Conservation (phyloP, 2,888 invertebrate genomes). For the Drosophila pegasa region DNA sequence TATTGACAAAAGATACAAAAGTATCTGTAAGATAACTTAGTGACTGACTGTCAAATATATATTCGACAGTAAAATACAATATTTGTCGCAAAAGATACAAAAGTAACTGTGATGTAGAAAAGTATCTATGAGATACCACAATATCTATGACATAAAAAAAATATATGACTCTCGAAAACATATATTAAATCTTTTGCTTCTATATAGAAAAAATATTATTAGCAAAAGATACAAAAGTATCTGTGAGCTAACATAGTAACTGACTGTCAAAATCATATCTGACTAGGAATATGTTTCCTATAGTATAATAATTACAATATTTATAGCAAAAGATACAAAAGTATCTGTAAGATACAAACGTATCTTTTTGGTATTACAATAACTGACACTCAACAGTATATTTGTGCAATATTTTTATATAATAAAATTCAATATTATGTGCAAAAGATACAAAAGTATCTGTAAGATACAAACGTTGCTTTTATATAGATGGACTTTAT, state of each 20-base stretch:
- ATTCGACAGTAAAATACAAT: too few relatives aligned
- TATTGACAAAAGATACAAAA: neutral
- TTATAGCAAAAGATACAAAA: neutral
- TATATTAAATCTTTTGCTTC: too few relatives aligned
- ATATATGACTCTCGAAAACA: neutral
- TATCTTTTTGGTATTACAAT: too few relatives aligned
- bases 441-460: neutral
- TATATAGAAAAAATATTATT: neutral
- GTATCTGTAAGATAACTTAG: neutral
- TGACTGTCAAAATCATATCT: neutral
- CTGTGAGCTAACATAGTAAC: neutral
- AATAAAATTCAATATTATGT: neutral
- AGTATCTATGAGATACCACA: neutral
- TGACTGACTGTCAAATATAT: neutral
- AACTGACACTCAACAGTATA: too few relatives aligned
- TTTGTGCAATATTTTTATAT: neutral
- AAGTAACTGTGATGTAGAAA: neutral
- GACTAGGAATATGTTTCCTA: neutral
- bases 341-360: neutral
- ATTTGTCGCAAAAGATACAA: neutral
- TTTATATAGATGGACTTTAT: too few relatives aligned
- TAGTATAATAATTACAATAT: neutral
- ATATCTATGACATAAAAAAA: neutral
- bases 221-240: neutral
- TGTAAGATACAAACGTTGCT: neutral